These are phyloP conservation scores for Piezodorus guildinii DNA, from an alignment of 1,140 invertebrate species.

Conservation along the genomic window DNA sequence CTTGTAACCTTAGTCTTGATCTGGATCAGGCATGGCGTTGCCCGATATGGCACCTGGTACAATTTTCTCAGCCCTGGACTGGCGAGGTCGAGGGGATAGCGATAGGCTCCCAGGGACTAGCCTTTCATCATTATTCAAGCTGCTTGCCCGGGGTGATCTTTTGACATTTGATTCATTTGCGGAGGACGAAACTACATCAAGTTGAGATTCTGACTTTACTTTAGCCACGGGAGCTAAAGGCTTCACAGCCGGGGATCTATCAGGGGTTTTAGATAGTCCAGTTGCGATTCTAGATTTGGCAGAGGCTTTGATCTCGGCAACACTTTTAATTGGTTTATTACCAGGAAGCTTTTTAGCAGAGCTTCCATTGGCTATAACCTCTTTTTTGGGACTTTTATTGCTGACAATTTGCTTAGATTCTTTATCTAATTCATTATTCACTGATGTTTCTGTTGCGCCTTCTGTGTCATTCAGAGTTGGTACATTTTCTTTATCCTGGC, in stretches of 20 bases:
- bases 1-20: too few relatives aligned
- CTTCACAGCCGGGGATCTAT: background rate
- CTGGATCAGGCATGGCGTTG: background rate
- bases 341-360: background rate
- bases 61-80: background rate
- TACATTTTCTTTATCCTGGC: too few relatives aligned
- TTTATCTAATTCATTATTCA: background rate
- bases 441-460: background rate
- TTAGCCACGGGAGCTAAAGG: background rate
- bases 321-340: conserved; percentile 3
- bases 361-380: background rate
- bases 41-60: background rate
- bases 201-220: background rate
- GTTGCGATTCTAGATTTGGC: conserved; percentile 11
- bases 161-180: background rate
- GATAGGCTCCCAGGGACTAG: background rate
- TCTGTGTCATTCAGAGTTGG: background rate
- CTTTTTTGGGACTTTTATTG: background rate
- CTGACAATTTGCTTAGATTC: background rate
- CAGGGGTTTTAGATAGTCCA: too few relatives aligned
- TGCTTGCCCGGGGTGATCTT: background rate
- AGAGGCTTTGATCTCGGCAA: conserved; percentile 14
- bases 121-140: background rate
- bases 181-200: background rate
- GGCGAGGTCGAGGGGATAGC: background rate